Conservation (phyloP, 1,140 invertebrate species). For the Bombus picipes region DNA sequence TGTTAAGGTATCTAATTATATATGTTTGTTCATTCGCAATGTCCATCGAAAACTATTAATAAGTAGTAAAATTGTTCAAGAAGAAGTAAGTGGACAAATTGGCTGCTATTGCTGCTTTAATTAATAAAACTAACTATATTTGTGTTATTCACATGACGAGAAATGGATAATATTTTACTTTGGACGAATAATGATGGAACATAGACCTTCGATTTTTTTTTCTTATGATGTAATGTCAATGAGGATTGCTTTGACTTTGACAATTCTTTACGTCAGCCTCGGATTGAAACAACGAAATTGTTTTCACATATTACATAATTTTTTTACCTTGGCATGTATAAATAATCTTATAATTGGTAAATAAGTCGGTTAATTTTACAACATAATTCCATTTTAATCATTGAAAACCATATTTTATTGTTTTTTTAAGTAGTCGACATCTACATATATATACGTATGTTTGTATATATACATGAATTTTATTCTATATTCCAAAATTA, state of each 20-base stretch:
- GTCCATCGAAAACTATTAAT: neutral
- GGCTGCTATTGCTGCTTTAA: neutral
- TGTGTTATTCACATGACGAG: neutral
- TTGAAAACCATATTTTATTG: too few relatives aligned
- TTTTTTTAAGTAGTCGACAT: neutral
- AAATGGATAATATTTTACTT: neutral
- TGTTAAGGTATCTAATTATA: neutral
- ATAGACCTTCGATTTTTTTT: neutral
- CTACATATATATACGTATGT: neutral
- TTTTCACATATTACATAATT: neutral
- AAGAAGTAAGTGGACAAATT: neutral
- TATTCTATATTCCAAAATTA: too few relatives aligned
- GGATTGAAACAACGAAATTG: neutral
- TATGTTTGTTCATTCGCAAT: neutral
- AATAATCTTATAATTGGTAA: neutral
- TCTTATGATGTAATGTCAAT: conserved; percentile 7
- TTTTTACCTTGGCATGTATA: neutral
- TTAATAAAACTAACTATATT: neutral
- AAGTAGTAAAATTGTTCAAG: neutral
- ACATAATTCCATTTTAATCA: too few relatives aligned
- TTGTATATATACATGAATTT: neutral
- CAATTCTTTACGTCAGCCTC: neutral
- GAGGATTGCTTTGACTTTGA: neutral
- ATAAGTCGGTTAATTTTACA: neutral
- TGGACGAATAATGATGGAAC: neutral